Percentiles rank a stretch among this genome's conserved stretches.
Conservation (phyloP, 2,113 vertebrate genomes). For the Ctenodactylus gundi region DNA sequence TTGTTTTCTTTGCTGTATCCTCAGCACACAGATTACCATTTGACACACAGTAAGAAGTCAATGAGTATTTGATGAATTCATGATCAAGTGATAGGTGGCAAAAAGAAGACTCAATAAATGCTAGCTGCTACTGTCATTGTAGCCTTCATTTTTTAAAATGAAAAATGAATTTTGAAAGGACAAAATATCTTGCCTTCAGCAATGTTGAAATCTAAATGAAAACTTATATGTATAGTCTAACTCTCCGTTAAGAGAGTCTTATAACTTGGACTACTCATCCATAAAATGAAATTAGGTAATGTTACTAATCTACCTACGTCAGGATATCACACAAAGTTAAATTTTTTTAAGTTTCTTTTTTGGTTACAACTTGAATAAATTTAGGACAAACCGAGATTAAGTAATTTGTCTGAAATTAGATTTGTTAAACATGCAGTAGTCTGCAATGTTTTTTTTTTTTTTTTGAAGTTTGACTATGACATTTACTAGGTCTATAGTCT, state of each 20-base stretch:
- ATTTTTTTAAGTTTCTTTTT: not conserved
- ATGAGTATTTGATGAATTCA: not conserved
- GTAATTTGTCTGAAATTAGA: not conserved
- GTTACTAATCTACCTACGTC: not conserved
- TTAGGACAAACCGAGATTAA: not conserved
- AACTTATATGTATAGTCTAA: not conserved
- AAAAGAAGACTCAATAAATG: not conserved
- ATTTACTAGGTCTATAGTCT: too few relatives aligned
- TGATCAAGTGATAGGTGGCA: not conserved
- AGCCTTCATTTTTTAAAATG: not conserved
- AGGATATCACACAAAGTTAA: not conserved
- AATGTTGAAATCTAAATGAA: not conserved
- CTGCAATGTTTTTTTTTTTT: too few relatives aligned
- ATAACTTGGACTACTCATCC: not conserved
- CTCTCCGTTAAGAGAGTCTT: not conserved
- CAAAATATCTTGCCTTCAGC: not conserved
- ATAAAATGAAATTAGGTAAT: not conserved
- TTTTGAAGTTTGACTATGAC: too few relatives aligned
- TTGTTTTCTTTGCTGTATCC: not conserved
- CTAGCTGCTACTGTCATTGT: not conserved
- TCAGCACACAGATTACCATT: not conserved
- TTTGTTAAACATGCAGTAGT: too few relatives aligned
- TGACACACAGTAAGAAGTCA: not conserved
- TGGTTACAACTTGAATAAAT: not conserved
- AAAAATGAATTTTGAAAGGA: conserved; percentile 4